These are phyloP conservation scores for Scolopax bukidnonensis DNA, from an alignment of 2,797 vertebrate species.

Conservation along the genomic window DNA sequence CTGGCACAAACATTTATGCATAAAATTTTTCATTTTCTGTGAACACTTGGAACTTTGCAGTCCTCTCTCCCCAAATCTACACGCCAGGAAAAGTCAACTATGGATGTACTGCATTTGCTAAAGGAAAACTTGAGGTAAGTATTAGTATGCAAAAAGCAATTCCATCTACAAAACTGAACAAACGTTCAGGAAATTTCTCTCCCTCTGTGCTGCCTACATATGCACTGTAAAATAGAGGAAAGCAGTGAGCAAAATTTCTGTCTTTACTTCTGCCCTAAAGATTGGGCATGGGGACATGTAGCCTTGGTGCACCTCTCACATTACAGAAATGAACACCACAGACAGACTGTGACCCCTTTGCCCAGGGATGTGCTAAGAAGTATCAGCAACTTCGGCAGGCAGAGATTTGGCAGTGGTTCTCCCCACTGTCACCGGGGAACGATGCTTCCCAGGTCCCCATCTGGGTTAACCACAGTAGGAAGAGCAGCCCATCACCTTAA, in stretches of 20 bases:
- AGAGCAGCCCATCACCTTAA: neutral
- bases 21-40: constrained; percentile 33
- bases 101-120: neutral
- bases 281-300: neutral
- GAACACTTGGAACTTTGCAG: constrained; percentile 3
- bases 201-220: neutral
- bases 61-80: neutral
- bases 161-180: constrained; percentile 26
- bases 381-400: neutral
- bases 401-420: neutral
- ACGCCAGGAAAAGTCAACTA: neutral
- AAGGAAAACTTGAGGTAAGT: neutral
- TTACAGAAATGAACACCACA: neutral
- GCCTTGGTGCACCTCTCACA: neutral
- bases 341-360: neutral
- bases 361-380: neutral
- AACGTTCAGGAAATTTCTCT: constrained; percentile 52
- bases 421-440: neutral
- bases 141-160: constrained; percentile 17
- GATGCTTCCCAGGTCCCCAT: neutral
- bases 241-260: neutral
- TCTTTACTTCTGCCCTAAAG: neutral
- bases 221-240: neutral
- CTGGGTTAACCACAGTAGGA: neutral
- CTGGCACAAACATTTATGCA: neutral